Base-by-base conservation (phyloP, 1,140 invertebrate genomes). In the Drosophila rhopaloa region DNA sequence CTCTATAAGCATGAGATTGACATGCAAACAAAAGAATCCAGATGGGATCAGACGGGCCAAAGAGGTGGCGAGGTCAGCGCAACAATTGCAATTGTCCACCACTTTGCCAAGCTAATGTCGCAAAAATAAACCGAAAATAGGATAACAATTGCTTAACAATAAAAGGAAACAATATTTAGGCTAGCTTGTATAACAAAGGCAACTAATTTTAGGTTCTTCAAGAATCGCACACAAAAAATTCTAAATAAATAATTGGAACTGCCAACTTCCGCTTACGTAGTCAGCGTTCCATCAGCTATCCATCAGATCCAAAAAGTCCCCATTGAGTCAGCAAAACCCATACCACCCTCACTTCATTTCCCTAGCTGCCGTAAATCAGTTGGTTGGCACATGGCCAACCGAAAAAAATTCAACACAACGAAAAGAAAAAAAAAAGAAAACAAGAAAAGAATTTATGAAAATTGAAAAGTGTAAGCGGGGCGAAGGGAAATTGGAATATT, bases 171-270 rank as follows among this genome's bases (percentile, higher is more conserved):
- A 41, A 37, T 27, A 37, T 58, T 82, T 82, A 59, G 66, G 50
- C 46, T 76, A 76, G 60, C 72, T 58, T 24, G 14, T 59, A 44
- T 76, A 77, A 76, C 73, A 81, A 81, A 62, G 53, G 65, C 72
- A 83, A 83, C 76, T 83, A 76, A 83, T 76, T 73, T 66, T 19
- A 8, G 48, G 11, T 40, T 38, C 14, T 14, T 57, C n/a, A 37
- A 14, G 35, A 14, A 32, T 16, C n/a, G 29, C 13, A 32, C 8
- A 35, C 5, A 48, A 32, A 54, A 40, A 57, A 27, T n/a, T 14
- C 76, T 79, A 81, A 79, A 79, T 79, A 83, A 83, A 83, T 83
- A 84, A 84, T 83, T 84, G 81, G 84, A 84, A 72, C 66, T 56
- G 81, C 56, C 81, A 71, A 83, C 77, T 83, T 83, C 81, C 81